Evolutionary conservation across 2,113 vertebrate species (phyloP), one percentile per base, ranked within the genome.

Genomic region (Beaufortia kweichowensis): DNA sequence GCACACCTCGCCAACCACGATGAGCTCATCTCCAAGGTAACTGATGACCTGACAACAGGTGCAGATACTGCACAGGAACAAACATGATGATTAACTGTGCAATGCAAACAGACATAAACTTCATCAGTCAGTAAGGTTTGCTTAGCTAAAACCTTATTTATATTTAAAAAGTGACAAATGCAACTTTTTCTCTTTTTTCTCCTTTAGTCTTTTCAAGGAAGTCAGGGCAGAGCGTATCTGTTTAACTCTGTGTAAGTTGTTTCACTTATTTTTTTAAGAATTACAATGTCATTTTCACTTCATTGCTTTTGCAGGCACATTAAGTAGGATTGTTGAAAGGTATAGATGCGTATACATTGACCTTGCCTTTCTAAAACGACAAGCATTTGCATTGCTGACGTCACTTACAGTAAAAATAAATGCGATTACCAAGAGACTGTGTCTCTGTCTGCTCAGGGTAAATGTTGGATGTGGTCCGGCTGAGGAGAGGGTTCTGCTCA

Each of bases 11-110:
- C 97, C 90, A 99, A 98, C 90, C 97, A 99, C 0, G 97, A 99
- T 62, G 97, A 99, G 92, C 96, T 99, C 83, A 99, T 99, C 85
- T 98, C 96, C 75, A 99, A 99, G 96, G 97, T 99, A 93, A 87
- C 63, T 33, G 2, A 41, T 21, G 1, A 46, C 39, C 35, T 31
- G 19, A 66, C 35, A 23, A 48, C 76, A 71, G 46, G 26, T 28
- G 50, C 31, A 48, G 15, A 11, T 48, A 39, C 71, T 15, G 53
- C n/a, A 3, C 21, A 35, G 3, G 3, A 61, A 28, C 33, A 69
- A 75, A 46, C 63, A 64, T 64, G 76, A n/a, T 46, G 61, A 39
- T 69, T 15, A 64, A 70, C 41, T 33, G 24, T 28, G 31, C 21
- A 15, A 61, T 31, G 21, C 10, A 24, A 23, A 62, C 65, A 39